Conservation (phyloP, 2,797 vertebrate genomes). For the Phyllotis vaccarum region DNA sequence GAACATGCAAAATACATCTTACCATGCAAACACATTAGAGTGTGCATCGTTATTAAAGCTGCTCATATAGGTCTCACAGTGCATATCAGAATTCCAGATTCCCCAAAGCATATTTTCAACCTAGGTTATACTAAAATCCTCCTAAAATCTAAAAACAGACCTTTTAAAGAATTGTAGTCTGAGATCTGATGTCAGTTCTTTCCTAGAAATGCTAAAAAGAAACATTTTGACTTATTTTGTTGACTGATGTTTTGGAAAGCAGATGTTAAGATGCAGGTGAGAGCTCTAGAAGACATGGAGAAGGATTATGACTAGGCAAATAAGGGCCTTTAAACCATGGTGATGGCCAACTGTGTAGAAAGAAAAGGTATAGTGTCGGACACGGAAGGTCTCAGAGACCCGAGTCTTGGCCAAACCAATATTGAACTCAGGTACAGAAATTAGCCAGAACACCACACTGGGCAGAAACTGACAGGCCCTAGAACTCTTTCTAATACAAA, state of each 20-base stretch:
- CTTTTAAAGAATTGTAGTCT: not conserved
- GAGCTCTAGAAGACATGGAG: not conserved
- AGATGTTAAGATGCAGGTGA: conserved; percentile 39
- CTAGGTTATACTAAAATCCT: not conserved
- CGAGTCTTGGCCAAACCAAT: not conserved
- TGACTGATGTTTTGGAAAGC: not conserved
- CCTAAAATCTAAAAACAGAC: conserved; percentile 22
- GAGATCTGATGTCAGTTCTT: not conserved
- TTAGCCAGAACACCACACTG: not conserved
- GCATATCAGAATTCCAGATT: conserved; percentile 37
- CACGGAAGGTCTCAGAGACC: not conserved
- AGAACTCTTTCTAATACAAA: no score
- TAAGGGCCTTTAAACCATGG: not conserved
- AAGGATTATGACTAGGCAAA: not conserved
- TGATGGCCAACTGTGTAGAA: not conserved
- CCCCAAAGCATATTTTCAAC: conserved; percentile 10
- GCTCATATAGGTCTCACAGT: not conserved
- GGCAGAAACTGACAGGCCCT: not conserved
- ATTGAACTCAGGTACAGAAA: not conserved
- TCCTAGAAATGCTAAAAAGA: conserved; percentile 32
- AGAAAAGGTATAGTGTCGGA: not conserved
- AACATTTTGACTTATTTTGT: not conserved
- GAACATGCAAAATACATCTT: not conserved
- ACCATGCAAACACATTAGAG: not conserved
- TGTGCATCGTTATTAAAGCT: not conserved